phyloP scores from a whole-genome alignment of 37 sponge, comb jelly and placozoan genomes.

The Beroe ovata region DNA sequence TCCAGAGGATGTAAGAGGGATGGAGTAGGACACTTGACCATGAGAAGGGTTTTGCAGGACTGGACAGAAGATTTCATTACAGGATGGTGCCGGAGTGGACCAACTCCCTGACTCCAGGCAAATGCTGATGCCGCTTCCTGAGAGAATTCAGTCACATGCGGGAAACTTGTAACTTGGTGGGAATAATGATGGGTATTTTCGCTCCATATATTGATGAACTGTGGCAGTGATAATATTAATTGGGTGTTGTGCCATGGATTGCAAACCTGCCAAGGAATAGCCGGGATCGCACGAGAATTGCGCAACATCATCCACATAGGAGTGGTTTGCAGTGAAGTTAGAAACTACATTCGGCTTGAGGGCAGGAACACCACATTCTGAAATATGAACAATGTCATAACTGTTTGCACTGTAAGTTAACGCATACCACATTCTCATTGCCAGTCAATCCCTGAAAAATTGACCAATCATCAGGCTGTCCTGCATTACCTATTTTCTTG shows the following conservation, averaged over 20 bases:
- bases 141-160: too few species aligned
- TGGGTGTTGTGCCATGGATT: too few species aligned
- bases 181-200: too few species aligned
- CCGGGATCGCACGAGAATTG: neutral
- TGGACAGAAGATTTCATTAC: constrained; percentile 17
- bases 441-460: too few species aligned
- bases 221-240: too few species aligned
- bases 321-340: constrained; percentile 31
- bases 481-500: neutral
- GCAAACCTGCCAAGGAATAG: neutral
- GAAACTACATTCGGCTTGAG: neutral
- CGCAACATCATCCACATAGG: constrained; percentile 1
- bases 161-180: too few species aligned
- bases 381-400: too few species aligned
- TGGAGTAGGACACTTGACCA: neutral
- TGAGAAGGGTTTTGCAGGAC: neutral
- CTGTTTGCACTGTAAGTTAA: too few species aligned
- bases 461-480: too few species aligned
- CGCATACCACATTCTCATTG: too few species aligned
- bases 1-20: neutral
- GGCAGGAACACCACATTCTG: constrained; percentile 2
- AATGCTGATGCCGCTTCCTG: neutral
- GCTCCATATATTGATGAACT: too few species aligned
- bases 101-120: neutral
- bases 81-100: neutral